Evolutionary conservation across 2,113 vertebrate genomes (phyloP).

Genomic region (Prunella himalayana): DNA sequence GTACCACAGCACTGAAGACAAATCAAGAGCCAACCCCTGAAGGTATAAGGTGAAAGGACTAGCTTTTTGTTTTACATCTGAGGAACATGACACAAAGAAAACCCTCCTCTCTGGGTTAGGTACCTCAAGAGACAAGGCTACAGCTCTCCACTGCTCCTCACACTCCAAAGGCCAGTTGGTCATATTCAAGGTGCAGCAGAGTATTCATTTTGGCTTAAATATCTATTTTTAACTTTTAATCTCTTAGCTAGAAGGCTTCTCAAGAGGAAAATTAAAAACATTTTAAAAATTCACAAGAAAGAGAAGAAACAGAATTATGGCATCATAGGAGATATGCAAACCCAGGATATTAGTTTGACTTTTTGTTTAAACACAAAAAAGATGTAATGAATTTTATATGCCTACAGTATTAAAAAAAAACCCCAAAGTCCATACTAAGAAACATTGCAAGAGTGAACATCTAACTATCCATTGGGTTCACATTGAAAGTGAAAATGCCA

Average conservation of each 20-base stretch:
- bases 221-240: neutral
- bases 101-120: neutral
- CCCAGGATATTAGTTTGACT: neutral
- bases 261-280: neutral
- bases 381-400: neutral
- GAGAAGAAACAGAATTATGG: neutral
- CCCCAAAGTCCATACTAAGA: neutral
- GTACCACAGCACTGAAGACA: neutral
- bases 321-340: neutral
- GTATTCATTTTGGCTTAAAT: neutral
- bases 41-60: neutral
- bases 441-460: neutral
- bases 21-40: neutral
- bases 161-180: accelerated
- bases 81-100: neutral
- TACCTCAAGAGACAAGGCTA: neutral
- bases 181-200: accelerated
- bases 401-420: neutral
- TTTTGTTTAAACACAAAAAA: neutral
- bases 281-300: neutral
- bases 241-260: neutral
- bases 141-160: neutral
- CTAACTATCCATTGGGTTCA: neutral
- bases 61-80: accelerated
- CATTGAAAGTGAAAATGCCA: neutral